Percentiles rank a stretch among this genome's conserved stretches.
Conservation (phyloP, 2,113 vertebrate species). For the Polypterus bichir region DNA sequence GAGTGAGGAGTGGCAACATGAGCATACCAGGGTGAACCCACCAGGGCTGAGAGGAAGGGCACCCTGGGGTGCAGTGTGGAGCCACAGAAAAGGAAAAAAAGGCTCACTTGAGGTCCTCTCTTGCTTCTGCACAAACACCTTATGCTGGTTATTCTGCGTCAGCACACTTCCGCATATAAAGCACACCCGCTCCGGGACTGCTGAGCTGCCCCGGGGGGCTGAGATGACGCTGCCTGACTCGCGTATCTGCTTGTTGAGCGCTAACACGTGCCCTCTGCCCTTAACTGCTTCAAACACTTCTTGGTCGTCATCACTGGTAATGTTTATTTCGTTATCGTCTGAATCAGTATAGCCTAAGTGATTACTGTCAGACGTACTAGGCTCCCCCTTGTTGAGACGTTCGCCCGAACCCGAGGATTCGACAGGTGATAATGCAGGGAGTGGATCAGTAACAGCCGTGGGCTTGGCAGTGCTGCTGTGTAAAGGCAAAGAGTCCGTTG, state of each 20-base stretch:
- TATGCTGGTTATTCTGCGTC: slow-evolving; percentile 40
- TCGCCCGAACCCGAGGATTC: slow-evolving; percentile 21
- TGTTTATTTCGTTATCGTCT: slow-evolving; percentile 68
- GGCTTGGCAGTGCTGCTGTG: slow-evolving; percentile 20
- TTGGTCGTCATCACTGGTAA: slow-evolving; percentile 62
- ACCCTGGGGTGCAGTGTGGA: slow-evolving; percentile 71
- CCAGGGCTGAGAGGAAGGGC: slow-evolving; percentile 64
- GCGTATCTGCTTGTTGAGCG: slow-evolving; percentile 16
- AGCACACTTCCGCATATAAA: slow-evolving; percentile 72
- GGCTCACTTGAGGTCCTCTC: slow-evolving; percentile 63
- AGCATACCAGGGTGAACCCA: slow-evolving; percentile 76
- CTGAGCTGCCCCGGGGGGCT: slow-evolving; percentile 7
- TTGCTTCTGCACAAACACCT: slow-evolving; percentile 89
- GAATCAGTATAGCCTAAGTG: slow-evolving; percentile 25
- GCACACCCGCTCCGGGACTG: slow-evolving; percentile 45
- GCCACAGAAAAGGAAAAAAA: slow-evolving; percentile 93
- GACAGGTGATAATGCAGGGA: slow-evolving; percentile 19
- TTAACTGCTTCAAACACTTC: slow-evolving; percentile 7
- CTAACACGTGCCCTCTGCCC: neutral
- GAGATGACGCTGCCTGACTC: slow-evolving; percentile 8
- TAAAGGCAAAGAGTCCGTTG: slow-evolving; percentile 30
- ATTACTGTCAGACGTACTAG: neutral
- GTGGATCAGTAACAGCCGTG: slow-evolving; percentile 20
- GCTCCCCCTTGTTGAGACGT: slow-evolving; percentile 17
- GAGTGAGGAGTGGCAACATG: slow-evolving; percentile 77